Conservation (phyloP, 2,888 invertebrate genomes). For the Euplagia quadripunctaria region DNA sequence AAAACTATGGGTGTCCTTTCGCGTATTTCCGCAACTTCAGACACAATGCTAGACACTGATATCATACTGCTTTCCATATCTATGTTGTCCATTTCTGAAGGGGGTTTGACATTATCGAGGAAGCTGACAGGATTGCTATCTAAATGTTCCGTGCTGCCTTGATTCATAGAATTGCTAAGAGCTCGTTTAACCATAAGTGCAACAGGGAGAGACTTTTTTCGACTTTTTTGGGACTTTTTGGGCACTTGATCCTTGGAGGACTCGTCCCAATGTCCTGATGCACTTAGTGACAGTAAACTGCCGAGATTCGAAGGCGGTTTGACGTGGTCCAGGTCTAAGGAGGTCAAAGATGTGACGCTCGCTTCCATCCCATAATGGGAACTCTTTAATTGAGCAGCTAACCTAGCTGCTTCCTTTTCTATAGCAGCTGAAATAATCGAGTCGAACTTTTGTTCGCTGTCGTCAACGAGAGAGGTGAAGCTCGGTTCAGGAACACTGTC, state of each 20-base stretch:
- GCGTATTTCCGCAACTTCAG: constrained; percentile 90
- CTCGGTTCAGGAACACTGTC: constrained; percentile 72
- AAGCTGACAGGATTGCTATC: constrained; percentile 89
- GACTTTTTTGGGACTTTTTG: constrained; percentile 77
- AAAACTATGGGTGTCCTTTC: constrained; percentile 83
- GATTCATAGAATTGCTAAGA: constrained; percentile 86
- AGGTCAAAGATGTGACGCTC: constrained; percentile 88
- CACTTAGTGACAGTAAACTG: constrained; percentile 87
- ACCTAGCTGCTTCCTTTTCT: constrained; percentile 91
- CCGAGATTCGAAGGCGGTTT: constrained; percentile 93
- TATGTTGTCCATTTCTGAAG: constrained; percentile 92
- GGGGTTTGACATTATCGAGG: constrained; percentile 94
- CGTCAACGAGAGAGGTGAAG: constrained; percentile 79
- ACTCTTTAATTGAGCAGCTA: constrained; percentile 81
- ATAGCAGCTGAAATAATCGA: constrained; percentile 91
- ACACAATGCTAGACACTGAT: constrained; percentile 94
- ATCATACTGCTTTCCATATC: constrained; percentile 95
- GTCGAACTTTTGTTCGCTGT: constrained; percentile 84
- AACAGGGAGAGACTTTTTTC: constrained; percentile 91
- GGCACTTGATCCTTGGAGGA: constrained; percentile 58
- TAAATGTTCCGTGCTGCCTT: constrained; percentile 89
- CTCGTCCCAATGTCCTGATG: constrained; percentile 85
- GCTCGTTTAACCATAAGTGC: constrained; percentile 91
- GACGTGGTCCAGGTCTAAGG: constrained; percentile 91
- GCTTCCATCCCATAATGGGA: constrained; percentile 82